A percentile compares a stretch with the other conserved stretches of the same genome.
phyloP scores from a whole-genome alignment of 2,888 invertebrate genomes.

The Diarsia rubi region DNA sequence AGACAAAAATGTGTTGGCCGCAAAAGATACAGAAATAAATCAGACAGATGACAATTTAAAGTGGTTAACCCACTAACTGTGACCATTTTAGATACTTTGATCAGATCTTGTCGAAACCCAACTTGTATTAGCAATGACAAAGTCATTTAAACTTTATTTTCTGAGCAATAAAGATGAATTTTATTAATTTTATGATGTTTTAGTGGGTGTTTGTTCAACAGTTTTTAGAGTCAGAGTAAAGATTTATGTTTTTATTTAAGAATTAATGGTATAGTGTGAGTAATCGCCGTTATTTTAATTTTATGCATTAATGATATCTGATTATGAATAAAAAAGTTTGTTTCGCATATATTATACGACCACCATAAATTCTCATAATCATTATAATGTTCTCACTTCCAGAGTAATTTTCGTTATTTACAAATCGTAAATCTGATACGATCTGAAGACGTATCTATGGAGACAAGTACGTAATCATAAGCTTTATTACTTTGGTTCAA shows the following conservation, averaged over 20 bases:
- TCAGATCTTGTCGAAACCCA: constrained; percentile 89
- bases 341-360: constrained; percentile 66
- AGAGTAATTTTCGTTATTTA: constrained; percentile 65
- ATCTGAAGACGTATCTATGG: constrained; percentile 41
- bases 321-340: constrained; percentile 71
- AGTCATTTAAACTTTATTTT: constrained; percentile 69
- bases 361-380: constrained; percentile 67
- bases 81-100: constrained; percentile 91
- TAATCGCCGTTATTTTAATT: constrained; percentile 89
- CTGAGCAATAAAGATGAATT: constrained; percentile 75
- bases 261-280: constrained; percentile 87
- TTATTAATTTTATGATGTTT: constrained; percentile 69
- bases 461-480: constrained; percentile 34
- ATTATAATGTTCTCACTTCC: constrained; percentile 70
- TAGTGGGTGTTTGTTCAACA: constrained; percentile 89
- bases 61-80: constrained; percentile 91
- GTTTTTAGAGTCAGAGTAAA: constrained; percentile 84
- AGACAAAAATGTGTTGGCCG: constrained; percentile 88
- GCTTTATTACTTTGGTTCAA: constrained; percentile 17
- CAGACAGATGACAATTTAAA: constrained; percentile 91
- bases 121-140: constrained; percentile 71
- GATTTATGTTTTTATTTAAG: constrained; percentile 91
- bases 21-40: constrained; percentile 91
- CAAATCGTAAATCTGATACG: constrained; percentile 61
- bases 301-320: constrained; percentile 84